These are phyloP conservation scores for Diploscapter pachys DNA, from an alignment of 1,140 invertebrate genomes.

Conservation along the genomic window DNA sequence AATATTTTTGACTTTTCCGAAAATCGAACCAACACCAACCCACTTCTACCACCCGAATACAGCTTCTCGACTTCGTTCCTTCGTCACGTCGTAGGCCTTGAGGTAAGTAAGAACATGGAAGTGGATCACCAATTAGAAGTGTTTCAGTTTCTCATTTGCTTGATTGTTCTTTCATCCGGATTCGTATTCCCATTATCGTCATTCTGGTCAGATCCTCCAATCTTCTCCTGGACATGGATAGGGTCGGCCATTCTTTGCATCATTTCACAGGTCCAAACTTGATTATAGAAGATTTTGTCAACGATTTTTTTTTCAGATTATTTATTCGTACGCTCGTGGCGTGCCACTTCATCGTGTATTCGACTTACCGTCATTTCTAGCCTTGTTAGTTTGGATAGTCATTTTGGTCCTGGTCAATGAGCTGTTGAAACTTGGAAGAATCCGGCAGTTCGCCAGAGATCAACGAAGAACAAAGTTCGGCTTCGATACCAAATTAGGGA, in stretches of 20 bases:
- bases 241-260: constrained; percentile 4
- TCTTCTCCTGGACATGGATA: constrained; percentile 9
- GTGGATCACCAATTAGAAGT: not conserved
- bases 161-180: constrained; percentile 7
- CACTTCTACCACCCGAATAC: not conserved
- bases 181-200: constrained; percentile 16
- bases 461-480: constrained; percentile 26
- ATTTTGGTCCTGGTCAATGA: constrained; percentile 22
- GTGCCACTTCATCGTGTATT: constrained; percentile 8
- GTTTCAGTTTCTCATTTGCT: constrained; percentile 18
- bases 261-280: constrained; percentile 2
- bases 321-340: constrained; percentile 4
- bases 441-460: constrained; percentile 16
- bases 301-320: constrained; percentile 19
- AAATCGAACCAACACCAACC: not conserved
- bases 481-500: constrained; percentile 26
- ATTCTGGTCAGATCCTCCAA: constrained; percentile 16
- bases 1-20: not conserved
- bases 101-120: not conserved
- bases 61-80: constrained; percentile 17
- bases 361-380: constrained; percentile 5
- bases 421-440: constrained; percentile 19
- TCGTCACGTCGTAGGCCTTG: constrained; percentile 24
- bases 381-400: constrained; percentile 12
- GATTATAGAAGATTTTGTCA: not conserved